Conservation (phyloP, 2,113 vertebrate species). For the Menura novaehollandiae region DNA sequence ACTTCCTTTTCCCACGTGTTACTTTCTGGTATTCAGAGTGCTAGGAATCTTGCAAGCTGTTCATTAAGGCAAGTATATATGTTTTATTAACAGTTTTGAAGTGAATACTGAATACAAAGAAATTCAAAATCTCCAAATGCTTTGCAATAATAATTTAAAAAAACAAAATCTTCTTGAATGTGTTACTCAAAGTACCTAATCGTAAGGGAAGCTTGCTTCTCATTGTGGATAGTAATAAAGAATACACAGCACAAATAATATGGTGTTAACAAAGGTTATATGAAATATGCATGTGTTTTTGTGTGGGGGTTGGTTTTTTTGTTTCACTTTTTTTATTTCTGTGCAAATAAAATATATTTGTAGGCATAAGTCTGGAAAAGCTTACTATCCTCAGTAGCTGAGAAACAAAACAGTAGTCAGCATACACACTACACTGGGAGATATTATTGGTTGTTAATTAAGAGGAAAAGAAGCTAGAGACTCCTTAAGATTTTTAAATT, state of each 20-base stretch:
- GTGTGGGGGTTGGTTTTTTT: background rate
- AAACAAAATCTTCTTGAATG: fast-evolving
- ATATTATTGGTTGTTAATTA: background rate
- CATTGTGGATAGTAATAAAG: background rate
- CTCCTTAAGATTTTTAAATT: background rate
- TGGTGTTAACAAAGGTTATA: background rate
- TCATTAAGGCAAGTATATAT: background rate
- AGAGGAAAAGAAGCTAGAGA: background rate
- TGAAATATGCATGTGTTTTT: background rate
- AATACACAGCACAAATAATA: background rate
- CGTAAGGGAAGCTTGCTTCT: background rate
- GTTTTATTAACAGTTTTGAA: background rate
- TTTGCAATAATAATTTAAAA: background rate
- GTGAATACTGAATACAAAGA: background rate
- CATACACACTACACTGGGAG: background rate
- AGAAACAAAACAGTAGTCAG: background rate
- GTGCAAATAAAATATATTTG: background rate
- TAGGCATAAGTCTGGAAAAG: background rate
- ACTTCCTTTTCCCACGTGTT: background rate
- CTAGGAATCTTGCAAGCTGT: background rate
- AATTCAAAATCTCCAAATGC: background rate
- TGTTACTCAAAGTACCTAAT: background rate
- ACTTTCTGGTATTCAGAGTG: background rate
- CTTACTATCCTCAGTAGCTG: background rate
- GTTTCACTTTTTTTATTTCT: background rate